Evolutionary conservation across 2,113 vertebrate species (phyloP), one percentile per base, ranked within the genome.

Genomic region (Tenrec ecaudatus): DNA sequence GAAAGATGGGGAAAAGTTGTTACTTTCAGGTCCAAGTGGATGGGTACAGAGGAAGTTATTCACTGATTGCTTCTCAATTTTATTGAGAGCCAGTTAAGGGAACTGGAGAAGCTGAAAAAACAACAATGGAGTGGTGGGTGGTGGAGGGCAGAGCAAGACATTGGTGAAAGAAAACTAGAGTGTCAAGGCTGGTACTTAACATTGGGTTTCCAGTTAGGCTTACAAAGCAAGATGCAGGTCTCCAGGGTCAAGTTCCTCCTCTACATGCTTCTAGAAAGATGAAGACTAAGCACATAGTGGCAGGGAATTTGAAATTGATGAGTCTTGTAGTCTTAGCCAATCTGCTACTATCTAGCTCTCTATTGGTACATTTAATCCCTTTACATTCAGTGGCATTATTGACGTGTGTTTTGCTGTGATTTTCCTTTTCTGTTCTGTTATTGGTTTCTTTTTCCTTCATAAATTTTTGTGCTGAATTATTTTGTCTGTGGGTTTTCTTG

Each of bases 51-150:
- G 15, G 73, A 66, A 83, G 27, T 79, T 23, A 82, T 43, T 78
- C 57, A 33, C 40, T 23, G 38, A 43, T 5, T 68, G n/a, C 78
- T 86, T 82, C 71, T 8, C 0, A 3, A 19, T 79, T 83, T 78
- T 79, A 47, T 5, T 73, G 68, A 82, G 53, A 91, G 22, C 12
- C 33, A 43, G 29, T 27, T 2, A 60, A 15, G 25, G 38, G 27
- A 58, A 20, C 10, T 68, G n/a, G 16, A 79, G 79, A 64, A 31
- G 38, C 9, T 33, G 36, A 68, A 79, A 88, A 69, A 47, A 2
- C 6, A 40, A 19, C 25, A 62, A 16, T n/a, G 1, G 33, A 66
- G 4, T 7, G 4, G 1, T 8, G 4, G 4, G 15, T 16, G 6
- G 6, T 2, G 4, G 47, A 20, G 4, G 0, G 5, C 8, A 38